Percentiles rank a stretch among this genome's conserved stretches.
Conservation (phyloP, 2,797 vertebrate species). For the Danio kyathit region DNA sequence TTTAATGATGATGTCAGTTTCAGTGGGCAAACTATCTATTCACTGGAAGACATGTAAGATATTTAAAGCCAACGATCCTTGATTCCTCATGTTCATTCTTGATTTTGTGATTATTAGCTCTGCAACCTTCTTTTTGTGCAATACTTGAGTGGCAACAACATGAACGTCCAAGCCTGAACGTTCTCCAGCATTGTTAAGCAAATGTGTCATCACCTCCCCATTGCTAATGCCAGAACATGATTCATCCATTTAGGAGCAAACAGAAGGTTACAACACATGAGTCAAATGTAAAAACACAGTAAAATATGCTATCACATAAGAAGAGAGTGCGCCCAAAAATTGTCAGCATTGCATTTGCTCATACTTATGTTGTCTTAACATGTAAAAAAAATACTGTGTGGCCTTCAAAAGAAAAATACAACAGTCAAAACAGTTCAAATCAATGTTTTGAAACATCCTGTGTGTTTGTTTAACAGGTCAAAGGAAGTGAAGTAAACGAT, state of each 20-base stretch:
- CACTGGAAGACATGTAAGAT: not conserved
- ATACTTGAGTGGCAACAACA: conserved; percentile 38
- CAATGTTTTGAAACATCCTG: not conserved
- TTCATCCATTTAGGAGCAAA: conserved; percentile 35
- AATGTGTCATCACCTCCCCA: conserved; percentile 20
- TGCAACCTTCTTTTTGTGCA: conserved; percentile 28
- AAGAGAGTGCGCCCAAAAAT: not conserved
- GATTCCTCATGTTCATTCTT: conserved; percentile 38
- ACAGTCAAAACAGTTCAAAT: too few relatives aligned
- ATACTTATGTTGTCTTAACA: not conserved
- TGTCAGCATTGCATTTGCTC: not conserved
- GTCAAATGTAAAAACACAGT: not conserved
- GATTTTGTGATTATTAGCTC: conserved; percentile 41
- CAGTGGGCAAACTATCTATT: not conserved
- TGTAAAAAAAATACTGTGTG: not conserved
- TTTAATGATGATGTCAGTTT: not conserved
- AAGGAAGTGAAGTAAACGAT: not conserved
- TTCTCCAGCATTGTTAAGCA: conserved; percentile 7
- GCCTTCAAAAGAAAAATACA: too few relatives aligned
- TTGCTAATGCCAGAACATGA: conserved; percentile 20
- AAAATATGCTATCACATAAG: not conserved
- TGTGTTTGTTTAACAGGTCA: not conserved
- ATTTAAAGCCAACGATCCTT: conserved; percentile 19
- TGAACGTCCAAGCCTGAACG: conserved; percentile 31
- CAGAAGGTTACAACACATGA: not conserved